Conservation (phyloP, 2,888 invertebrate species). For the Drosophila rellima region DNA sequence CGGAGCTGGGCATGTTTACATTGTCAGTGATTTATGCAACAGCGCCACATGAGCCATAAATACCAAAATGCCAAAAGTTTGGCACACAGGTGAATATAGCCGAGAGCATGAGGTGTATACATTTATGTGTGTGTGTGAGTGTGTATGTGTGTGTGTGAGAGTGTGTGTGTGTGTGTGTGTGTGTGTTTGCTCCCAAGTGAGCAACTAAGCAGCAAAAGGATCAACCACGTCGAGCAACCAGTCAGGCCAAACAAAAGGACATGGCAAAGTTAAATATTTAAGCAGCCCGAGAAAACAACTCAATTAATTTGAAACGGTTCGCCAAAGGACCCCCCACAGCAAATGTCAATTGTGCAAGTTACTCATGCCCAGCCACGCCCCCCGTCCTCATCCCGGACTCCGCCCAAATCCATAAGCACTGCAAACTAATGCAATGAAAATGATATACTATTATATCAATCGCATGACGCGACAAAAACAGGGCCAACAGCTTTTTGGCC, state of each 20-base stretch:
- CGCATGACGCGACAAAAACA: slow-evolving; percentile 47
- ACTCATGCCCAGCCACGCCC: background rate
- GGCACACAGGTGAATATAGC: slow-evolving; percentile 61
- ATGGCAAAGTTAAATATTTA: slow-evolving; percentile 83
- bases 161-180: slow-evolving; percentile 33
- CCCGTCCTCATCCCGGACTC: too few species aligned
- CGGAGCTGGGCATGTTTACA: slow-evolving; percentile 67
- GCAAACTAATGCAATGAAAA: slow-evolving; percentile 19
- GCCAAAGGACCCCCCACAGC: slow-evolving; percentile 35
- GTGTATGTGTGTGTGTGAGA: slow-evolving; percentile 34
- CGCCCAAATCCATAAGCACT: background rate
- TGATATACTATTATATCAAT: slow-evolving; percentile 60
- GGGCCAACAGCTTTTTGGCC: slow-evolving; percentile 31
- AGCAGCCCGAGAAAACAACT: slow-evolving; percentile 80
- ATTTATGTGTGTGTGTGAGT: slow-evolving; percentile 16
- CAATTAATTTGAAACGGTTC: slow-evolving; percentile 83
- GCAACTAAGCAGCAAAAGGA: slow-evolving; percentile 81
- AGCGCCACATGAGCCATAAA: slow-evolving; percentile 84
- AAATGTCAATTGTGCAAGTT: slow-evolving; percentile 50
- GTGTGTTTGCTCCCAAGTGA: slow-evolving; percentile 74
- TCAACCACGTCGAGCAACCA: slow-evolving; percentile 49
- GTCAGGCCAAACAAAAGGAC: slow-evolving; percentile 56
- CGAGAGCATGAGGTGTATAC: slow-evolving; percentile 23
- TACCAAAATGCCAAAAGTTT: slow-evolving; percentile 81
- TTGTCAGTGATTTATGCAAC: slow-evolving; percentile 84